Conservation (phyloP, 2,113 vertebrate species). For the Barnardius zonarius region DNA sequence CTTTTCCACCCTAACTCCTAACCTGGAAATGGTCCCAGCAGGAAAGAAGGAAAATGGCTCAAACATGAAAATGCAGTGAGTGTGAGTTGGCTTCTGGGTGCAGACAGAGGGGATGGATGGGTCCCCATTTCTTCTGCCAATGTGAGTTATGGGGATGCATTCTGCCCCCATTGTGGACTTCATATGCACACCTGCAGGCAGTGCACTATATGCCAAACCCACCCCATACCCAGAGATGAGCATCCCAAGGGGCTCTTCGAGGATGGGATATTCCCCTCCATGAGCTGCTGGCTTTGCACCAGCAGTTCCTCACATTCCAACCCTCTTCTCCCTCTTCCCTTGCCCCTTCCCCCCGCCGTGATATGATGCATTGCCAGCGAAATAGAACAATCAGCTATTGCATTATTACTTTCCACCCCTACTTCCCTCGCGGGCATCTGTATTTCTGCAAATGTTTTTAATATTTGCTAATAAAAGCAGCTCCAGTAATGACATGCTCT, state of each 20-base stretch:
- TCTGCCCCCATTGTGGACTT: not conserved
- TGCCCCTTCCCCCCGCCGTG: not conserved
- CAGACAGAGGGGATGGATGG: not conserved
- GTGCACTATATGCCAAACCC: not conserved
- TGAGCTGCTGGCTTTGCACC: not conserved
- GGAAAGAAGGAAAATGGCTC: not conserved
- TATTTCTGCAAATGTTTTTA: slow-evolving; percentile 48
- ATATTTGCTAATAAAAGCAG: slow-evolving; percentile 58
- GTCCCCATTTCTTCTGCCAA: rapidly evolving
- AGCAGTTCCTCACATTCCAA: not conserved
- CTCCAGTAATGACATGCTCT: slow-evolving; percentile 46
- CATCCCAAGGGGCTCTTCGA: not conserved
- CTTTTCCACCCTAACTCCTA: not conserved
- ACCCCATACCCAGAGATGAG: not conserved
- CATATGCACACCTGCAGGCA: not conserved
- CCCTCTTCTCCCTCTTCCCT: not conserved
- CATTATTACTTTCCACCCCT: slow-evolving; percentile 38
- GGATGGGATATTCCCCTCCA: not conserved
- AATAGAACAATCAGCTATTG: slow-evolving; percentile 19
- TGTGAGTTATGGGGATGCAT: not conserved
- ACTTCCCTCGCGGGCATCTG: slow-evolving; percentile 21
- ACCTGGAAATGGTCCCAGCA: not conserved
- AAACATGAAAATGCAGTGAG: not conserved
- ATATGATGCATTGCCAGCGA: not conserved
- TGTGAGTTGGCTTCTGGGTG: not conserved